phyloP scores from a whole-genome alignment of 2,797 vertebrate species.

The Aplochiton taeniatus region DNA sequence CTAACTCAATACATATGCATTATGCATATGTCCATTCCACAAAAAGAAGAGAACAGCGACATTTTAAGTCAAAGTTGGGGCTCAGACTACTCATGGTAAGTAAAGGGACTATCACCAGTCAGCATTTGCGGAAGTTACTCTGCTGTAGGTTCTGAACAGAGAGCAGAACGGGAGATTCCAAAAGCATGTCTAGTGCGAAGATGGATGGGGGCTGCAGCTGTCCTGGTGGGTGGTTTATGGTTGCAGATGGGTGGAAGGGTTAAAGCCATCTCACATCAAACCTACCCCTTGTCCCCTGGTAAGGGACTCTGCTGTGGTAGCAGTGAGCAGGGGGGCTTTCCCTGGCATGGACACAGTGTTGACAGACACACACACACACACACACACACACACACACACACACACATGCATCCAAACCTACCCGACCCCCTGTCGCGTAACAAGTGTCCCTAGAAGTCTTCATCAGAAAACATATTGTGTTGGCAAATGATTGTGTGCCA shows the following conservation, averaged over 20 bases:
- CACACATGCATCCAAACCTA: too few species aligned
- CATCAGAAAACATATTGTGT: not conserved
- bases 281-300: not conserved
- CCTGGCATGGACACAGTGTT: not conserved
- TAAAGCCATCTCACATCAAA: not conserved
- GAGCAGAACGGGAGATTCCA: not conserved
- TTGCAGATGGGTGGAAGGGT: constrained; percentile 13
- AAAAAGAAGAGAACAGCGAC: too few species aligned
- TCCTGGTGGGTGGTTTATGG: not conserved
- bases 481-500: constrained; percentile 28
- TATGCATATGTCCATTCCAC: too few species aligned
- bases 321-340: not conserved
- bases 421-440: too few species aligned
- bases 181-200: constrained; percentile 10
- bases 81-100: too few species aligned
- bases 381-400: not conserved
- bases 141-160: not conserved
- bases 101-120: too few species aligned
- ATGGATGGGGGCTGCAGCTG: constrained; percentile 8
- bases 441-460: not conserved
- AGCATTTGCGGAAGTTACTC: too few species aligned
- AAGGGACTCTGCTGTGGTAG: not conserved
- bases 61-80: too few species aligned
- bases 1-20: not conserved
- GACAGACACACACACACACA: too few species aligned